A percentile compares a stretch with the other conserved stretches of the same genome.
Conservation (phyloP, 2,797 vertebrate species). For the Pangasius djambal region DNA sequence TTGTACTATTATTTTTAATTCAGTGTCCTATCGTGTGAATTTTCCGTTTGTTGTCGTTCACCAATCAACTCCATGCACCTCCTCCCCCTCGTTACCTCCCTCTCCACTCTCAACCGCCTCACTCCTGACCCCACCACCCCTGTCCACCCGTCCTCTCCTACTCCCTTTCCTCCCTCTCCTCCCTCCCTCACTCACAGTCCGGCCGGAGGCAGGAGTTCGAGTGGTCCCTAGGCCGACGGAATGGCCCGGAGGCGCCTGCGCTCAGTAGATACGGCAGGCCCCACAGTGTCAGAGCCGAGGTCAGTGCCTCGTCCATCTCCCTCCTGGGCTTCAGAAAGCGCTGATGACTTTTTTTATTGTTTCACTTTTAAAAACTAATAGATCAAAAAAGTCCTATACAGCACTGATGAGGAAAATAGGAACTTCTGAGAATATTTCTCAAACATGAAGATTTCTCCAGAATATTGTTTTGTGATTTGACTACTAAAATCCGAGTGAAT, state of each 20-base stretch:
- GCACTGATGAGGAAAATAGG: neutral
- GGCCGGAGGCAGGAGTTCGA: conserved; percentile 96
- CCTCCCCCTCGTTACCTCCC: conserved; percentile 72
- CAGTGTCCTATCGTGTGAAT: conserved; percentile 64
- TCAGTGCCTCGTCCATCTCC: conserved; percentile 81
- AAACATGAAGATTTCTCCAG: neutral
- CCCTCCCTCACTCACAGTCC: conserved; percentile 85
- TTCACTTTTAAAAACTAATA: neutral
- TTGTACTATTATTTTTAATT: conserved; percentile 40
- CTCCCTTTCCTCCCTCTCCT: conserved; percentile 38
- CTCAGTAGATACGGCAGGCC: conserved; percentile 88
- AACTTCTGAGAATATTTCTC: neutral
- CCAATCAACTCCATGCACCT: conserved; percentile 73
- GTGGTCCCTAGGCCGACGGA: conserved; percentile 89
- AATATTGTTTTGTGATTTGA: conserved; percentile 1
- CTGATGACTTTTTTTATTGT: conserved; percentile 44
- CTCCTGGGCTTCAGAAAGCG: conserved; percentile 60
- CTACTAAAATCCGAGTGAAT: neutral
- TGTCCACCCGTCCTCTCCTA: conserved; percentile 75
- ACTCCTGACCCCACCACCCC: conserved; percentile 76
- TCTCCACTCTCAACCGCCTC: conserved; percentile 73
- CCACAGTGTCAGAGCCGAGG: conserved; percentile 93
- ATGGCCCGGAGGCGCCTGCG: conserved; percentile 85
- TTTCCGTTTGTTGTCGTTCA: conserved; percentile 69
- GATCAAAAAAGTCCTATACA: neutral